Evolutionary conservation across 2,113 vertebrate genomes (phyloP), one percentile per base, ranked within the genome.

Genomic region (Leiothrix lutea): DNA sequence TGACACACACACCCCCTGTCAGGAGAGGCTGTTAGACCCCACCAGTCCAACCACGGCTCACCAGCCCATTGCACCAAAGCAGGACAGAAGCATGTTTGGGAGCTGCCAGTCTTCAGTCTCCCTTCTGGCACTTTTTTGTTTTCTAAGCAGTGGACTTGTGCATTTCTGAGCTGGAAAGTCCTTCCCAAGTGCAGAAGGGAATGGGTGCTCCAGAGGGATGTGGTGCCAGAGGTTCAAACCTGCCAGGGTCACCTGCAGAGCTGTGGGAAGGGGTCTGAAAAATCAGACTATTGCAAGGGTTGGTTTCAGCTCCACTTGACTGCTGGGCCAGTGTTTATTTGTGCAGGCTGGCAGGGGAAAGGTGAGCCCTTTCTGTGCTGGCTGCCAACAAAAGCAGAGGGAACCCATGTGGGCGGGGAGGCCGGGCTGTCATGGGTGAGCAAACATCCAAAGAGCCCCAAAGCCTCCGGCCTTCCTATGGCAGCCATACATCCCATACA

Each of bases 261-360:
- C 57, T 78, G 47, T 64, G 66, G 54, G n/a, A 81, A 71, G 33
- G 44, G 38, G 17, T 70, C 80, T 94, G 50, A 69, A 50, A 94
- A 94, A 36, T 5, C 25, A 70, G 50, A 40, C 78, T 67, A 72
- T 35, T 19, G 1, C 73, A 73, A 40, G 53, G 42, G 70, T 36
- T 5, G 1, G 42, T 75, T 92, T 91, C 84, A 91, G 79, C 77
- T 65, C 83, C 62, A 48, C 64, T 60, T 80, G 33, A 17, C 40
- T 81, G 88, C 94, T 58, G 80, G 40, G 61, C 50, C 57, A 45
- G 19, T 53, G 70, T 92, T 92, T 95, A 93, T 94, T 95, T 95
- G 92, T 81, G 65, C 90, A 90, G 80, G 65, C 36, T 50, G 47
- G 70, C 85, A 89, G 94, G 88, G 12, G 15, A 97, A 96, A 96